Conservation (phyloP, 1,140 invertebrate species). For the Trichogramma pretiosum region DNA sequence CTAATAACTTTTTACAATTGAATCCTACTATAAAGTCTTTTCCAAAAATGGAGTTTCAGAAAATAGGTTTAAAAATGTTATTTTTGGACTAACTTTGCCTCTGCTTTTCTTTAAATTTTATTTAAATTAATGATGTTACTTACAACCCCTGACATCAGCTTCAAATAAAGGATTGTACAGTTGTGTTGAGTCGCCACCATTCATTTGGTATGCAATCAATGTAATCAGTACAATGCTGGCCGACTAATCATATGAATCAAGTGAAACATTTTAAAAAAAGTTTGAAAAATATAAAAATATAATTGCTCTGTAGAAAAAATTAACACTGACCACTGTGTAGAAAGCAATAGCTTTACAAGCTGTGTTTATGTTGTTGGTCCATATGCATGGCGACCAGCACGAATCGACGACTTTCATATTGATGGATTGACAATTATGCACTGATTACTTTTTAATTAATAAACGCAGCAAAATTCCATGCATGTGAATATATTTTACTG, state of each 20-base stretch:
- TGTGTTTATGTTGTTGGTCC: conserved; percentile 67
- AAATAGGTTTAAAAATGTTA: too few species aligned
- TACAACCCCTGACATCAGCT: conserved; percentile 68
- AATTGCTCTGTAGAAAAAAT: not conserved
- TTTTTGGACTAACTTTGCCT: too few species aligned
- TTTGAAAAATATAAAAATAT: conserved; percentile 2
- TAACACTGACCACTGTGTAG: conserved; percentile 58
- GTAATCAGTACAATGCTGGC: conserved; percentile 67
- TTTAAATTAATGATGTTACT: too few species aligned
- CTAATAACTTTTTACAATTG: too few species aligned
- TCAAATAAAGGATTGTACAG: conserved; percentile 81
- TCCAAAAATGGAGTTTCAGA: too few species aligned
- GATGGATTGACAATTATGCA: not conserved
- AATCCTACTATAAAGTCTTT: too few species aligned
- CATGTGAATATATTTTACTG: too few species aligned
- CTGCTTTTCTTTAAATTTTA: too few species aligned
- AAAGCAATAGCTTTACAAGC: conserved; percentile 67
- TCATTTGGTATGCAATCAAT: conserved; percentile 63
- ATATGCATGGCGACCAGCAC: conserved; percentile 81
- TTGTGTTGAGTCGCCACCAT: conserved; percentile 76
- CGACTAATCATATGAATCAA: conserved; percentile 53
- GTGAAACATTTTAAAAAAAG: conserved; percentile 18
- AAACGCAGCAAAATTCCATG: too few species aligned
- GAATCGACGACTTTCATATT: conserved; percentile 66
- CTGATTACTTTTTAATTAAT: not conserved